Base-by-base conservation (phyloP, 2,797 vertebrate species). In the Leuciscus waleckii region DNA sequence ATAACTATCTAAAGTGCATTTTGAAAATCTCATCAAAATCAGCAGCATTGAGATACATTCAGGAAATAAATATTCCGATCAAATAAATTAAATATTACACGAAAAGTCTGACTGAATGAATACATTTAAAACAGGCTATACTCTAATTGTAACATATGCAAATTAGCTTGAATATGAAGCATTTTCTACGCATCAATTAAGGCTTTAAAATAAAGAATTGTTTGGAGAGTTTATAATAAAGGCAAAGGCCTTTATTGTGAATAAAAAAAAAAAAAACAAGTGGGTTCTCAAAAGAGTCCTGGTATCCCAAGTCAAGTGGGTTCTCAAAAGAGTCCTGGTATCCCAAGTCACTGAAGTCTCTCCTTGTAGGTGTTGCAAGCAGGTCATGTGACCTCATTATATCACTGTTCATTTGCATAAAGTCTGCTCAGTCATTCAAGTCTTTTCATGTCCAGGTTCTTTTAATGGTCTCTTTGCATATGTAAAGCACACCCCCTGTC, bases 1-100 rank as follows among this genome's bases (percentile, higher is more conserved):
- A 79, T 49, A 74, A 77, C 73, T 83, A 82, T 93, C 94, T 98
- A 99, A 99, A 99, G 97, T 99, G 97, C 97, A 97, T 96, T 95
- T 95, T 76, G 13, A 79, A 83, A 85, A 37, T 35, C 83, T 82
- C 73, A 71, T 54, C 91, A 93, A 94, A 95, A 94, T 97, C 97
- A 98, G 97, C 98, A 99, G 98, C 97, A 97, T 96, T 94, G 91
- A 94, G 94, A 97, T 97, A 98, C 89, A 96, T 97, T 98, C 97
- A 97, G 95, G 96, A 95, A 96, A 97, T 98, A 98, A 98, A 98
- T 98, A 98, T 93, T 95, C 94, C 87, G 95, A 96, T 94, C 94
- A 97, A 98, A 98, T 98, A 98, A 98, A 98, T 98, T 98, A 98
- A 94, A 92, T 92, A 94, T 76, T 87, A 90, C 1, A 63, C 23